Base-by-base conservation (phyloP, 2,797 vertebrate species). In the Echeneis naucrates region DNA sequence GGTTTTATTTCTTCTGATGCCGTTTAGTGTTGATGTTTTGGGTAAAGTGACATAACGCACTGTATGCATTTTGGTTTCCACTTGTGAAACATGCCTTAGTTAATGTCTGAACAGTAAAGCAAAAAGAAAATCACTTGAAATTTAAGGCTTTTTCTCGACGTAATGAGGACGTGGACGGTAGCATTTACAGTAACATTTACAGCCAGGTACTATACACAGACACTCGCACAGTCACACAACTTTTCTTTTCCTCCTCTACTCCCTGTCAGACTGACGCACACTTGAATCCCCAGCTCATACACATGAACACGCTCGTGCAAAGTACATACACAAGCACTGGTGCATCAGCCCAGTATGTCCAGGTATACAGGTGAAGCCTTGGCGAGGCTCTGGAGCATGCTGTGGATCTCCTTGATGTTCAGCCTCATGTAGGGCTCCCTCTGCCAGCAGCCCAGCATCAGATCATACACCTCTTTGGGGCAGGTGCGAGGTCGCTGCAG, bases 381-480 rank as follows among this genome's bases (percentile, higher is more conserved):
- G 93, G 97, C 96, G 89, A 99, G 95, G 94, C 96, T 99, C 93
- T 97, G 97, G 70, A 99, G 97, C 79, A 98, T 96, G 69, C 94
- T 94, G 92, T 99, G 95, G 91, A 99, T 98, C 94, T 98, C 97
- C 93, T 98, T 99, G 94, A 99, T 99, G 94, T 95, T 98, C 74
- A 98, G 96, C 92, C 98, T 95, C 97, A 98, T 98, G 91, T 99
- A 98, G 66, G 98, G 98, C 82, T 99, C 98, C 63, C 97, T 92
- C 83, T 99, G 98, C 98, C 98, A 99, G 93, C 98, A 99, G 82
- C 98, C 97, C 90, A 99, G 92, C 98, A 99, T 99, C 93, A 99
- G 94, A 90, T 99, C 97, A 1, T 99, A 99, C 24, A 99, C 96
- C 92, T 99, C 98, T 88, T 99, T 98, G 54, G 97, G 97, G 89